These are phyloP conservation scores for Diplodus puntazzo DNA, from an alignment of 2,797 vertebrate species.

Conservation along the genomic window DNA sequence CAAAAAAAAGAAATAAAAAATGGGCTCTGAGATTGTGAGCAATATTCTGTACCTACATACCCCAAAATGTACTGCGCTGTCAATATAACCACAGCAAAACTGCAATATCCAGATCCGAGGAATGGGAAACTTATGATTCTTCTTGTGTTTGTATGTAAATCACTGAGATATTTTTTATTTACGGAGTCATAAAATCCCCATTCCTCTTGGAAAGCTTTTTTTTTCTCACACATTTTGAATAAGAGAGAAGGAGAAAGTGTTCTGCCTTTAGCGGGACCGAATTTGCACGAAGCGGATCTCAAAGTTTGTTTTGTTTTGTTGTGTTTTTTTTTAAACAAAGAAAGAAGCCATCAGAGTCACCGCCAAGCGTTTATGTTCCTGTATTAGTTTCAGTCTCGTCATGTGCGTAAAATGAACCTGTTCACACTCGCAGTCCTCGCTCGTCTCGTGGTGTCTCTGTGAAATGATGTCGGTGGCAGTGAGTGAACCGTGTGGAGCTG, in stretches of 20 bases:
- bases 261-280: constrained; percentile 70
- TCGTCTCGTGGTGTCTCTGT: constrained; percentile 41
- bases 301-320: constrained; percentile 17
- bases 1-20: constrained; percentile 10
- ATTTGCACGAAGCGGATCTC: constrained; percentile 67
- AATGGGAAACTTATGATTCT: constrained; percentile 53
- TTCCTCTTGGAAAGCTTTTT: constrained; percentile 51
- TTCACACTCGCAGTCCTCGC: constrained; percentile 36
- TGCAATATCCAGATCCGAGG: constrained; percentile 67
- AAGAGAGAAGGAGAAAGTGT: constrained; percentile 37
- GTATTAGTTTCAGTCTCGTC: constrained; percentile 51
- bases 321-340: constrained; percentile 23
- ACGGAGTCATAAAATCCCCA: constrained; percentile 58
- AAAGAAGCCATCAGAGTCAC: constrained; percentile 77
- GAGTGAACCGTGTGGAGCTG: constrained; percentile 16
- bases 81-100: constrained; percentile 57
- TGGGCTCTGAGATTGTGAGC: constrained; percentile 73
- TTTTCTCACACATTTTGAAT: constrained; percentile 38
- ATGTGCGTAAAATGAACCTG: constrained; percentile 16
- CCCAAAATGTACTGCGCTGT: constrained; percentile 63
- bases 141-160: constrained; percentile 21
- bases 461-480: constrained; percentile 52
- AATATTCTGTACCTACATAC: constrained; percentile 73
- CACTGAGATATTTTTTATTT: constrained; percentile 54
- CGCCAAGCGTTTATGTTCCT: constrained; percentile 65